These are phyloP conservation scores for Isotomurus palustris DNA, from an alignment of 2,888 invertebrate species.

Conservation along the genomic window DNA sequence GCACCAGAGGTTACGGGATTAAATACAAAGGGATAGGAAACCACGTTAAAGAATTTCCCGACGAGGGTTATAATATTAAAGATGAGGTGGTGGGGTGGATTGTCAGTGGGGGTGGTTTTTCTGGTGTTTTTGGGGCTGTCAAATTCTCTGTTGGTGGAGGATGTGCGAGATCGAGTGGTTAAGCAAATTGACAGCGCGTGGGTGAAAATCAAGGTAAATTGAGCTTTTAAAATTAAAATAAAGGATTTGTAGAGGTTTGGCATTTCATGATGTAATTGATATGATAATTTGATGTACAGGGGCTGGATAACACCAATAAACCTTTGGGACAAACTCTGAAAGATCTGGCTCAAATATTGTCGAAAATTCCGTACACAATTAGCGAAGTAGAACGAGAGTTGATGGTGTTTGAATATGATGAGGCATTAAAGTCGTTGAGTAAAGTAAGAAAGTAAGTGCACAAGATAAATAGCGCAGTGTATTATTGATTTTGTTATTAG, in stretches of 20 bases:
- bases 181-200: slow-evolving; percentile 27
- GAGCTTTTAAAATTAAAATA: too few species aligned
- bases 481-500: too few species aligned
- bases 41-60: too few species aligned
- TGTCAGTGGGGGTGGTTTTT: not conserved
- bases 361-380: slow-evolving; percentile 35
- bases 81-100: too few species aligned
- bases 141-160: not conserved
- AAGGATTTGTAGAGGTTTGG: not conserved
- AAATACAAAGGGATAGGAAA: too few species aligned
- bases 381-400: slow-evolving; percentile 40
- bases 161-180: slow-evolving; percentile 18
- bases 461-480: too few species aligned
- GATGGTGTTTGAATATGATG: slow-evolving; percentile 39
- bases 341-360: slow-evolving; percentile 27
- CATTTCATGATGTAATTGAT: not conserved
- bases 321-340: slow-evolving; percentile 14
- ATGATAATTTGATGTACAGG: not conserved
- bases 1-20: too few species aligned
- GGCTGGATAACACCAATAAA: not conserved
- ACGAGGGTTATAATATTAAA: too few species aligned
- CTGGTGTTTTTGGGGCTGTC: not conserved
- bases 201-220: slow-evolving; percentile 31
- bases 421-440: slow-evolving; percentile 38
- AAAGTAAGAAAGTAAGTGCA: slow-evolving; percentile 38